Base-by-base conservation (phyloP, 2,888 invertebrate genomes). In the Perdita meconis region DNA sequence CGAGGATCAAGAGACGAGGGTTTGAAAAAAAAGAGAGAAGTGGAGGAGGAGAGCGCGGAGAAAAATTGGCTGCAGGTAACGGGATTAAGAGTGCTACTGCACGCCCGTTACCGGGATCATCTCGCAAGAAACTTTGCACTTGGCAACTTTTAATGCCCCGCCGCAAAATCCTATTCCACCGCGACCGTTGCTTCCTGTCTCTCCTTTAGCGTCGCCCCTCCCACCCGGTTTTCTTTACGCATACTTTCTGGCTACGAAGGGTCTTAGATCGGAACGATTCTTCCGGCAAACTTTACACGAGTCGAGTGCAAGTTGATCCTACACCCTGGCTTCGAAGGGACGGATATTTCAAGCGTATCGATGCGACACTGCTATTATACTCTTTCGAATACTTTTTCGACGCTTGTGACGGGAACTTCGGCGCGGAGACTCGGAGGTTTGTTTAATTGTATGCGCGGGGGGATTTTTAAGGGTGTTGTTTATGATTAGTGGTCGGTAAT, bases 61-160 rank as follows among this genome's bases (percentile, higher is more conserved):
- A 90, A 90, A 90, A 91, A 91, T 91, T 90, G 89, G 90, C 88
- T 88, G 88, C 88, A 87, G 88, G 90, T 90, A 91, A 90, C 87
- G 86, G 88, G 91, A 91, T 92, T 91, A 91, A 90, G 90, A 85
- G 89, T 87, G 87, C 87, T 84, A 80, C 88, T 89, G 88, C 87
- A 88, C 85, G 86, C 84, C 88, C 87, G 87, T 88, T 88, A 86
- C 87, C 78, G 70, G 86, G 90, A 91, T 91, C 86, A 91, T 90
- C 90, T 89, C 80, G 83, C 82, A 86, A 86, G 88, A 91, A 91
- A 90, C 91, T 91, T 91, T 90, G 90, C 90, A 91, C 91, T 91
- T 88, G 90, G 88, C 87, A 91, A 91, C 89, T 91, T 90, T 91
- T 91, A 91, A 91, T 90, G 90, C 88, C 76, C 71, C 81, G 83